Evolutionary conservation across 23 tunicate genomes (phyloP).

Genomic region (Trididemnum nubilum): DNA sequence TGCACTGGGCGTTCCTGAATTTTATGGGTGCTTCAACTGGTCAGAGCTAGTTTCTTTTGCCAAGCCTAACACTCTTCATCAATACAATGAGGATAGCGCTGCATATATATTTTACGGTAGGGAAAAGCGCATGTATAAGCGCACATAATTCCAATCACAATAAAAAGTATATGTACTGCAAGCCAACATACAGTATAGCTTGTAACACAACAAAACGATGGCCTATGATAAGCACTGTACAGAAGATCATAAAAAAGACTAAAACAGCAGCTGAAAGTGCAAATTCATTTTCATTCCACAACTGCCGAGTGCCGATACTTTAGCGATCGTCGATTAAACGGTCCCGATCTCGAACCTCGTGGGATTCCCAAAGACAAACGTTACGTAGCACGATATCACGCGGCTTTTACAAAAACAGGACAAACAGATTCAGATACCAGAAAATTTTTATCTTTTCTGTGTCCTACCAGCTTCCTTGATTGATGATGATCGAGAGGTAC

Average conservation of each 20-base stretch:
- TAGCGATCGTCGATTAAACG: no score
- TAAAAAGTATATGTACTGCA: background rate
- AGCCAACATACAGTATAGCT: background rate
- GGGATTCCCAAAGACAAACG: no score
- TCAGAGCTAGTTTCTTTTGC: no score
- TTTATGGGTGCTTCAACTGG: no score
- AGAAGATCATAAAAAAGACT: background rate
- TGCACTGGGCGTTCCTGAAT: no score
- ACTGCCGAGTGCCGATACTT: no score
- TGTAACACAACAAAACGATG: background rate
- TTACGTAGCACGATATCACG: no score
- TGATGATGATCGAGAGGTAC: background rate
- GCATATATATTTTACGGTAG: slow-evolving; percentile 14
- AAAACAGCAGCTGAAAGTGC: background rate
- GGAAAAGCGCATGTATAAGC: background rate
- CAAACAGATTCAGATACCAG: background rate
- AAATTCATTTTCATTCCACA: no score
- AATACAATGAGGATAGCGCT: no score
- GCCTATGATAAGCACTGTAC: background rate
- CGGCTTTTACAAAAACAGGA: no score
- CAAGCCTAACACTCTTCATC: no score
- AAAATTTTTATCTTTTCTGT: background rate
- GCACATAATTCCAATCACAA: background rate
- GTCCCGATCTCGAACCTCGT: no score
- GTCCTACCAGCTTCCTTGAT: background rate